phyloP scores from a whole-genome alignment of 2,113 vertebrate species.

The Chamaea fasciata region DNA sequence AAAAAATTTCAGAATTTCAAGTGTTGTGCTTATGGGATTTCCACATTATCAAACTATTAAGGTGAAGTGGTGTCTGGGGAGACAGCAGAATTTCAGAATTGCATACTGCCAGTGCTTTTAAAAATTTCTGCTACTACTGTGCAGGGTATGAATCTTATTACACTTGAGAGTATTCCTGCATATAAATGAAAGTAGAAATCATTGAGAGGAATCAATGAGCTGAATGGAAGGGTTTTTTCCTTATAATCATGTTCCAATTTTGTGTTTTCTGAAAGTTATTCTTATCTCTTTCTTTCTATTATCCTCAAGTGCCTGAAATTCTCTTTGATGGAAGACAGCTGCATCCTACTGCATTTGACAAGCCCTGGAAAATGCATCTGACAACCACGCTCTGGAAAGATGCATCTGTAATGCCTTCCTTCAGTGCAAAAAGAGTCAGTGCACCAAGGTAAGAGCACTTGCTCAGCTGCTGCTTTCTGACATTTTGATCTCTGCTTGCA shows the following conservation, averaged over 20 bases:
- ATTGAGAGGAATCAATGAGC: neutral
- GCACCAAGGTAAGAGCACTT: neutral
- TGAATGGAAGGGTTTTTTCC: neutral
- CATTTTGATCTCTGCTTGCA: neutral
- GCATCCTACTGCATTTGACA: neutral
- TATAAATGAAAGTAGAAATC: constrained; percentile 21
- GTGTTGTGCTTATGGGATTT: neutral
- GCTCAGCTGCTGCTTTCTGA: neutral
- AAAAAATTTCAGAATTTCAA: neutral
- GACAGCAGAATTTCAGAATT: neutral
- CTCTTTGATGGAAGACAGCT: constrained; percentile 34
- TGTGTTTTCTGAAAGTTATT: constrained; percentile 40
- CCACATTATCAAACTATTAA: constrained; percentile 18
- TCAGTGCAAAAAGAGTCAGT: neutral
- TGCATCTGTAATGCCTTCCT: neutral
- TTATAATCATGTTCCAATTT: neutral
- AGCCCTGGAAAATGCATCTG: neutral
- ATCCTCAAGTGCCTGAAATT: constrained; percentile 10
- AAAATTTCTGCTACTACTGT: constrained; percentile 19
- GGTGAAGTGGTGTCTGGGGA: neutral
- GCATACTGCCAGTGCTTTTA: constrained; percentile 11
- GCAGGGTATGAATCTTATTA: neutral
- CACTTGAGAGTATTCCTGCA: neutral
- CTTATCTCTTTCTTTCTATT: constrained; percentile 8
- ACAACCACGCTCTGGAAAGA: neutral